Evolutionary conservation across 2,113 vertebrate species (phyloP).

Genomic region (Marmota flaviventris): DNA sequence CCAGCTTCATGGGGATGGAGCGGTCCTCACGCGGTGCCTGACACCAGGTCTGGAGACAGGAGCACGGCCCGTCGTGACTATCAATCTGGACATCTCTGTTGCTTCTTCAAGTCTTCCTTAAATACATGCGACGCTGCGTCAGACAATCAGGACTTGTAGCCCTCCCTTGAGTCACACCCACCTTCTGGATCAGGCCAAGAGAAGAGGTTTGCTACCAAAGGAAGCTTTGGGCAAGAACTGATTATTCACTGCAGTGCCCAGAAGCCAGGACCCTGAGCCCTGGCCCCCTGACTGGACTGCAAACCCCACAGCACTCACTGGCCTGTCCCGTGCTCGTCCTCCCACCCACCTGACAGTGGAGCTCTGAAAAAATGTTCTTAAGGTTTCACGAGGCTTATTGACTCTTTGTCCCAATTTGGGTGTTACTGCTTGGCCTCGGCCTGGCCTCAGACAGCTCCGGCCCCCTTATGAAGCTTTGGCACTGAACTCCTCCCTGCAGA

Average conservation of each 20-base stretch:
- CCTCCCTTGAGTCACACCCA: rapidly evolving
- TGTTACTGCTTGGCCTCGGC: not conserved
- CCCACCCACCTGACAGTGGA: not conserved
- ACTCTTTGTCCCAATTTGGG: not conserved
- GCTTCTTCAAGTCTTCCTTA: not conserved
- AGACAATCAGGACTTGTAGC: not conserved
- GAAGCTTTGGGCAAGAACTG: not conserved
- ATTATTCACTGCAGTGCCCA: rapidly evolving
- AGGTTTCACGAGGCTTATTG: not conserved
- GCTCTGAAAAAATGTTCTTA: not conserved
- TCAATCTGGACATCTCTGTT: not conserved
- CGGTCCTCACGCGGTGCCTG: not conserved
- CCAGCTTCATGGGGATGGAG: not conserved
- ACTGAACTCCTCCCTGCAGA: too few relatives aligned
- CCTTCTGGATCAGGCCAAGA: not conserved
- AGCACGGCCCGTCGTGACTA: not conserved
- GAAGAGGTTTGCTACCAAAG: not conserved
- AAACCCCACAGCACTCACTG: rapidly evolving
- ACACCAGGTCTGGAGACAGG: not conserved
- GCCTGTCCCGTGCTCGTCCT: too few relatives aligned
- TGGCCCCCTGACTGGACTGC: rapidly evolving
- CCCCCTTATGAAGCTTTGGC: not conserved
- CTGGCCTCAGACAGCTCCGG: not conserved
- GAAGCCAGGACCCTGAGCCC: not conserved
- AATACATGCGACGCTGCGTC: not conserved